Evolutionary conservation across 2,797 vertebrate species (phyloP), one percentile per base, ranked within the genome.

Genomic region (Hybognathus amarus): DNA sequence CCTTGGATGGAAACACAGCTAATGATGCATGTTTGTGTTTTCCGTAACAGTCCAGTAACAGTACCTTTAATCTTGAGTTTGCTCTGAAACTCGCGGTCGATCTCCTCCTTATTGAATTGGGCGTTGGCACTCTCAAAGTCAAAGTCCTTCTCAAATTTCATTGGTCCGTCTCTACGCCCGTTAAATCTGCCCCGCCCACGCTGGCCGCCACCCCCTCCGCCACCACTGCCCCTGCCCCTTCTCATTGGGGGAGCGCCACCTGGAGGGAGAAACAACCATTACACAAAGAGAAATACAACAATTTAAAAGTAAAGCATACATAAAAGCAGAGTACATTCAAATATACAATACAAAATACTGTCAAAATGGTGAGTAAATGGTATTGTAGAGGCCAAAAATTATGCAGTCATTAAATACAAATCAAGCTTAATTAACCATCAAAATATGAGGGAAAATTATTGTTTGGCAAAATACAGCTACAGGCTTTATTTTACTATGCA

Each of bases 111-210:
- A 92, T 99, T 97, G 91, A 99, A 99, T 80, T 99, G 98, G 3
- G 98, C 98, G 64, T 99, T 99, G 83, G 98, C 97, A 79, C 95
- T 98, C 94, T 99, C 98, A 87, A 99, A 99, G 93, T 99, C 98
- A 87, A 99, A 99, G 92, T 99, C 98, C 90, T 99, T 97, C 86
- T 99, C 98, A 90, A 99, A 99, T 91, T 98, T 99, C 96, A 99
- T 96, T 27, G 96, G 95, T 40, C 96, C 97, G 79, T 99, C 98
- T 86, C 97, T 89, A 70, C 97, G 95, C 80, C 98, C 91, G 4
- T 96, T 96, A 69, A 97, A 95, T 74, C 95, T 95, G 87, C 98
- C 98, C 79, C 98, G 91, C 76, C 98, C 98, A 45, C 97, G 97
- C 89, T 96, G 96, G 88, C 96, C 96, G 77, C 96, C 86, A 0